These are phyloP conservation scores for Drosophila nigrodunni DNA, from an alignment of 1,140 invertebrate genomes.

Conservation along the genomic window DNA sequence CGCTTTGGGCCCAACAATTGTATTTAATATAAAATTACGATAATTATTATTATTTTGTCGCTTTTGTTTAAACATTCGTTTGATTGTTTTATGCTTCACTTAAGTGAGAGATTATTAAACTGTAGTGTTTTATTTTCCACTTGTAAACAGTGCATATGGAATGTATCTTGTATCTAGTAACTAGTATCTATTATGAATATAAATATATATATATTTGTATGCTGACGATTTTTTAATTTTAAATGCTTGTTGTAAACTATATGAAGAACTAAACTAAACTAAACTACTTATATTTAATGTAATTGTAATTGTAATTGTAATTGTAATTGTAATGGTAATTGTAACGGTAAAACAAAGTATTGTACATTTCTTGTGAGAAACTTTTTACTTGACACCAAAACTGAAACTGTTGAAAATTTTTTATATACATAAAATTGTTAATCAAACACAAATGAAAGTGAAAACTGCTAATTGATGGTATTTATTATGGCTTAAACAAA, in stretches of 20 bases:
- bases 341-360: slow-evolving; percentile 71
- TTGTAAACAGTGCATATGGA: slow-evolving; percentile 21
- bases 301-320: slow-evolving; percentile 54
- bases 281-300: slow-evolving; percentile 36
- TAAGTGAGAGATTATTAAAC: slow-evolving; percentile 78
- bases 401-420: slow-evolving; percentile 81
- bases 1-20: slow-evolving; percentile 25
- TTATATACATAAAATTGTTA: slow-evolving; percentile 79
- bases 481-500: slow-evolving; percentile 68
- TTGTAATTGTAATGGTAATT: slow-evolving; percentile 38
- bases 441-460: slow-evolving; percentile 25
- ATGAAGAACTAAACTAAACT: slow-evolving; percentile 16
- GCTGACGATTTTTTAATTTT: slow-evolving; percentile 32
- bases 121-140: slow-evolving; percentile 53
- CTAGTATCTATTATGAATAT: slow-evolving; percentile 2
- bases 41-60: slow-evolving; percentile 43
- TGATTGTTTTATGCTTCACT: slow-evolving; percentile 59
- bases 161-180: slow-evolving; percentile 14
- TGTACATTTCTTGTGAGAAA: slow-evolving; percentile 79
- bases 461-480: slow-evolving; percentile 77
- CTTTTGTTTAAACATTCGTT: slow-evolving; percentile 45
- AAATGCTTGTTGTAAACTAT: slow-evolving; percentile 73
- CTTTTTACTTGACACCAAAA: slow-evolving; percentile 82
- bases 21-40: slow-evolving; percentile 66
- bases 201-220: slow-evolving; percentile 13